Evolutionary conservation across 2,888 invertebrate genomes (phyloP).

Genomic region (Tolmerus cingulatus): DNA sequence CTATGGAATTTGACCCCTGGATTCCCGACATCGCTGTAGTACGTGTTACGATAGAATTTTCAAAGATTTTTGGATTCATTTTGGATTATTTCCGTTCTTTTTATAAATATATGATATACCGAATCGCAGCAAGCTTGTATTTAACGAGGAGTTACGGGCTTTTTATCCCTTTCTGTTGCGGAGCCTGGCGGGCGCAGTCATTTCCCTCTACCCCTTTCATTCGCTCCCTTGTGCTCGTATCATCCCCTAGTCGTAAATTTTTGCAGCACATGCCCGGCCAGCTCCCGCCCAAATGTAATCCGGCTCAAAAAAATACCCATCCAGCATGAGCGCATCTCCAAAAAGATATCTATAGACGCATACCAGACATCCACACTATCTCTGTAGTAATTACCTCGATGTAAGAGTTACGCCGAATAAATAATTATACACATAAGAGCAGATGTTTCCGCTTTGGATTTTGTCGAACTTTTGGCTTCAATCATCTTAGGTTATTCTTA

Average conservation of each 20-base stretch:
- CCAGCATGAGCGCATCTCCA: background rate
- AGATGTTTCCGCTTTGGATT: slow-evolving; percentile 27
- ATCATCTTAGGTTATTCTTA: background rate
- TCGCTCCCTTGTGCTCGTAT: background rate
- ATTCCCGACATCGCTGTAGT: slow-evolving; percentile 9
- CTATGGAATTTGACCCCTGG: slow-evolving; percentile 30
- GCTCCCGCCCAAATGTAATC: background rate
- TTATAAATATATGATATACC: background rate
- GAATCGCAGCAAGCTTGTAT: slow-evolving; percentile 1
- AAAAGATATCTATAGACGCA: background rate
- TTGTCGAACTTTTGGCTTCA: background rate
- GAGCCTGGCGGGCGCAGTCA: background rate
- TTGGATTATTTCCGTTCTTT: background rate
- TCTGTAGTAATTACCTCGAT: slow-evolving; percentile 42
- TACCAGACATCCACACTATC: background rate
- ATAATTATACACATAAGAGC: slow-evolving; percentile 31
- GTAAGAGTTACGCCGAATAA: slow-evolving; percentile 36
- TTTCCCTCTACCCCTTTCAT: background rate
- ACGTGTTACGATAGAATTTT: slow-evolving; percentile 19
- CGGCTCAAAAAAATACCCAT: background rate
- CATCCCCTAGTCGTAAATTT: background rate
- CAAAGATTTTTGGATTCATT: background rate
- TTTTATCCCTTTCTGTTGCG: background rate
- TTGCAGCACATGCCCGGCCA: background rate
- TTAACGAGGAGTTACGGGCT: background rate